These are phyloP conservation scores for Andrena marginata DNA, from an alignment of 2,888 invertebrate species.

Conservation along the genomic window DNA sequence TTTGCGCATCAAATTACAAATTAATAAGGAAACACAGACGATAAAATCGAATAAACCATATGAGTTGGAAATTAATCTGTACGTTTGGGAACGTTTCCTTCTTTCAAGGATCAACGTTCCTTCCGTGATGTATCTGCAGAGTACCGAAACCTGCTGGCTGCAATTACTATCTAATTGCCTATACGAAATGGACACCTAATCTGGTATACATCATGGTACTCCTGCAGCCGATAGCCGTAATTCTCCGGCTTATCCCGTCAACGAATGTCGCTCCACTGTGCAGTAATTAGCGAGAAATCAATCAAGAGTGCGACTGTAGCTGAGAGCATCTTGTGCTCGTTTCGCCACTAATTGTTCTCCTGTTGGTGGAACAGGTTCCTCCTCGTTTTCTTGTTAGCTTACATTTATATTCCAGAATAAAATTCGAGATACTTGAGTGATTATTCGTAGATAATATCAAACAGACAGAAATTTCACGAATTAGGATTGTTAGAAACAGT, in stretches of 20 bases:
- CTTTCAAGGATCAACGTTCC: background rate
- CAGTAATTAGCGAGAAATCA: slow-evolving; percentile 47
- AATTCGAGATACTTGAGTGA: too few species aligned
- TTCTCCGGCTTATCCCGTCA: slow-evolving; percentile 52
- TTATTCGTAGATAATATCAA: too few species aligned
- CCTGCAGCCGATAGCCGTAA: slow-evolving; percentile 44
- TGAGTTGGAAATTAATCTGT: too few species aligned
- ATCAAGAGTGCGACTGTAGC: slow-evolving; percentile 31
- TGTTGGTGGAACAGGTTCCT: background rate
- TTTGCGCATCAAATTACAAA: too few species aligned
- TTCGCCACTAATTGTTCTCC: background rate
- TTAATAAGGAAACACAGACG: too few species aligned
- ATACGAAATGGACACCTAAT: slow-evolving; percentile 57
- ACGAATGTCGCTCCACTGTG: slow-evolving; percentile 32
- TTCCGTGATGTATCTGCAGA: slow-evolving; percentile 1
- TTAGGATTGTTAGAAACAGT: too few species aligned
- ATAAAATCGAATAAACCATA: too few species aligned
- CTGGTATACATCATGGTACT: slow-evolving; percentile 43
- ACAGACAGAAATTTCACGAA: too few species aligned
- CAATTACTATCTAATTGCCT: slow-evolving; percentile 54
- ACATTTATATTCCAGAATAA: too few species aligned
- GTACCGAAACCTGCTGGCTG: slow-evolving; percentile 11
- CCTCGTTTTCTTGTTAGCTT: background rate
- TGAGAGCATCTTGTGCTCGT: background rate
- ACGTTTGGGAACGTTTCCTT: background rate